Conservation (phyloP, 2,888 invertebrate species). For the Alsophila aescularia region DNA sequence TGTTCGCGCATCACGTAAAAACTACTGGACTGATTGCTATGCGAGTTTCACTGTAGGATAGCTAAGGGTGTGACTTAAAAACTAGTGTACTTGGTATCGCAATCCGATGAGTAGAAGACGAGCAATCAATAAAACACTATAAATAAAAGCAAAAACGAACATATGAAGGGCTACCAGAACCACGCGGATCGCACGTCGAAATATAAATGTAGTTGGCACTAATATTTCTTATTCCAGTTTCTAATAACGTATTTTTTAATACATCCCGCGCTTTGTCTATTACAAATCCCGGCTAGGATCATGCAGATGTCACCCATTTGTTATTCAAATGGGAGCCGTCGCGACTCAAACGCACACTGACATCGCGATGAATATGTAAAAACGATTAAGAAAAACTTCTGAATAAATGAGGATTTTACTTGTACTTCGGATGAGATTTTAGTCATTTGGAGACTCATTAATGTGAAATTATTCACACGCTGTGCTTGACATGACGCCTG, state of each 20-base stretch:
- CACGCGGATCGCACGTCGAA: too few species aligned
- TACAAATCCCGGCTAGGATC: conserved; percentile 65
- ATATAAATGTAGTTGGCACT: neutral
- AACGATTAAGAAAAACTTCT: conserved; percentile 79
- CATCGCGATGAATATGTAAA: conserved; percentile 80
- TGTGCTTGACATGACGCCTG: too few species aligned
- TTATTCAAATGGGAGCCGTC: conserved; percentile 79
- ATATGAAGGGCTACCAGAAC: too few species aligned
- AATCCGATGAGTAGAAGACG: too few species aligned
- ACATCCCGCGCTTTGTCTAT: conserved; percentile 17
- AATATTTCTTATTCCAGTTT: conserved; percentile 24
- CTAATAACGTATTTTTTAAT: conserved; percentile 6
- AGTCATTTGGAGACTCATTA: conserved; percentile 6
- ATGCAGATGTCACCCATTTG: conserved; percentile 81
- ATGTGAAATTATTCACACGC: too few species aligned
- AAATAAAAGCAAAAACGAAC: too few species aligned
- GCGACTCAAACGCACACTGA: conserved; percentile 73
- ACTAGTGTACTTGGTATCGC: too few species aligned
- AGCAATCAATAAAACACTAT: too few species aligned
- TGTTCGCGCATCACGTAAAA: too few species aligned
- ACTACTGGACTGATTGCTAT: too few species aligned
- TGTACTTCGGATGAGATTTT: conserved; percentile 8
- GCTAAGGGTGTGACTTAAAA: too few species aligned
- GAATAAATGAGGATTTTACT: conserved; percentile 45
- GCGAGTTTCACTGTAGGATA: too few species aligned